These are phyloP conservation scores for Cyrtorhinus lividipennis DNA, from an alignment of 1,140 invertebrate species.

Conservation along the genomic window DNA sequence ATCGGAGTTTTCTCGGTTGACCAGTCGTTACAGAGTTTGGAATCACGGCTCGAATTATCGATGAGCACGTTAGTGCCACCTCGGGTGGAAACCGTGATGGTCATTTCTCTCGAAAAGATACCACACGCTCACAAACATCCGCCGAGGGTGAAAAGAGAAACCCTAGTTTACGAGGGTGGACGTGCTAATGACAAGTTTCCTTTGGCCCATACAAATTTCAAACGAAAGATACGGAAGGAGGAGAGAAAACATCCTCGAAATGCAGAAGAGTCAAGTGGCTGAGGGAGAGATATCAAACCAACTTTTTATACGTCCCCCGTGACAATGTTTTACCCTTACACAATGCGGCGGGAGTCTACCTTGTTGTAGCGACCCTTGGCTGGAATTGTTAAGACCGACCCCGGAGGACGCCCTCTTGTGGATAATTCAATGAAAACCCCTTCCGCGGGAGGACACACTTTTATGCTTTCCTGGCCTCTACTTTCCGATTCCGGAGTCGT, in stretches of 20 bases:
- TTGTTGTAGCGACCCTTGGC: not conserved
- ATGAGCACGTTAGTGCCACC: too few relatives aligned
- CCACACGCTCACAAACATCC: too few relatives aligned
- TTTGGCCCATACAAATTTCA: not conserved
- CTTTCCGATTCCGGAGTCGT: not conserved
- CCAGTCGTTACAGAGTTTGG: too few relatives aligned
- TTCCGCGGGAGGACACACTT: not conserved
- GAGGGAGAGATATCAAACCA: not conserved
- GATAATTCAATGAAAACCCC: not conserved
- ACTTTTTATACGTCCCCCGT: not conserved
- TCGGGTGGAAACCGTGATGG: too few relatives aligned
- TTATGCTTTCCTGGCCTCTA: not conserved
- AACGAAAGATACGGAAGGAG: too few relatives aligned
- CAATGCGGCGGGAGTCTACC: not conserved
- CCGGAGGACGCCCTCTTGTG: not conserved
- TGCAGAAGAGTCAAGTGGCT: not conserved
- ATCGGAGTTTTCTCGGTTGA: too few relatives aligned
- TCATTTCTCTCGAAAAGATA: too few relatives aligned
- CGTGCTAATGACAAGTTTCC: not conserved
- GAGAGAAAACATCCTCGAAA: not conserved
- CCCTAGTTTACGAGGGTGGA: too few relatives aligned
- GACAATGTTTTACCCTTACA: not conserved
- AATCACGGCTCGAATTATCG: too few relatives aligned
- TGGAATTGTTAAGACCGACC: not conserved
- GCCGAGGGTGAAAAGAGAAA: too few relatives aligned